Percentiles rank a stretch among this genome's conserved stretches.
Conservation (phyloP, 2,113 vertebrate genomes). For the Tetrao urogallus region DNA sequence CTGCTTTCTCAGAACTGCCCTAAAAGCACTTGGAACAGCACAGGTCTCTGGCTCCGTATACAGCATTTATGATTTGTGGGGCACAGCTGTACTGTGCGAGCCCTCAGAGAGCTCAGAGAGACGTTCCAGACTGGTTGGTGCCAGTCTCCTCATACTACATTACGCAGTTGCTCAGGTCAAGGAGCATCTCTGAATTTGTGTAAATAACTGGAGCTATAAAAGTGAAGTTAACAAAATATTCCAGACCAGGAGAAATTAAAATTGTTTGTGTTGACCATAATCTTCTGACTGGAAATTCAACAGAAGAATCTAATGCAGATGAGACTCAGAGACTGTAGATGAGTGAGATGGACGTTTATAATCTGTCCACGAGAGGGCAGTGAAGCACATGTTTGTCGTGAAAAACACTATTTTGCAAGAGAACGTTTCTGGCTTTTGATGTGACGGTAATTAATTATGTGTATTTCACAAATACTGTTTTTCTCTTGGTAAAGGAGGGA, state of each 20-base stretch:
- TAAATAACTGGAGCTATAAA: background rate
- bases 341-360: background rate
- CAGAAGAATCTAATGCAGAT: background rate
- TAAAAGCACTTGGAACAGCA: background rate
- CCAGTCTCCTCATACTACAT: background rate
- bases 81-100: background rate
- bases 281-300: background rate
- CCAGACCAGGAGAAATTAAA: background rate
- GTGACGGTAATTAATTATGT: background rate
- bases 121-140: background rate
- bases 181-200: background rate
- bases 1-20: background rate
- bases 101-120: background rate
- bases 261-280: background rate
- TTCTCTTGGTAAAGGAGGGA: background rate
- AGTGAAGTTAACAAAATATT: background rate
- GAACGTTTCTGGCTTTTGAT: background rate
- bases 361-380: slow-evolving; percentile 11
- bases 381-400: fast-evolving
- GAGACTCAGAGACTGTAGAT: background rate
- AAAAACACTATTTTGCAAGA: background rate
- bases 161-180: background rate
- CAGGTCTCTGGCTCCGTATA: background rate
- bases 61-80: background rate
- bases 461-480: background rate